Evolutionary conservation across 2,113 vertebrate species (phyloP).

Genomic region (Elephantulus edwardii): DNA sequence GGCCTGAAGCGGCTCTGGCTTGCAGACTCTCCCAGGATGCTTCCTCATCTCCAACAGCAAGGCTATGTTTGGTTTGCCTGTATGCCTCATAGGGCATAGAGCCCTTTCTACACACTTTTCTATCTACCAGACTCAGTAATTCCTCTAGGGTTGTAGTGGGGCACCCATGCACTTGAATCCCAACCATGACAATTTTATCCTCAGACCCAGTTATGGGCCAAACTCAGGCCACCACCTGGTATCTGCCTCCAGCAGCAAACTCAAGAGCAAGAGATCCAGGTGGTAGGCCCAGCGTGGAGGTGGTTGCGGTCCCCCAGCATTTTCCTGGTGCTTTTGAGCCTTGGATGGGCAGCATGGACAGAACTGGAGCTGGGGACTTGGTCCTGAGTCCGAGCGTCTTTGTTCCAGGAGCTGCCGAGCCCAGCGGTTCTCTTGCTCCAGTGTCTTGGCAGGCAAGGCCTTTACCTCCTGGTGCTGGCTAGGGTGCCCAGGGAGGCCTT

Average conservation of each 20-base stretch:
- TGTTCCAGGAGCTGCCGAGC: conserved; percentile 51
- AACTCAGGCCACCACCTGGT: neutral
- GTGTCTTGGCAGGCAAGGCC: neutral
- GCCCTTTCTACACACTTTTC: neutral
- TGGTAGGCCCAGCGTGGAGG: neutral
- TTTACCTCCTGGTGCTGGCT: neutral
- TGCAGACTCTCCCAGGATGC: neutral
- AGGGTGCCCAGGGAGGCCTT: neutral
- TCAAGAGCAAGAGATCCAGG: neutral
- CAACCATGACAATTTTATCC: neutral
- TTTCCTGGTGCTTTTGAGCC: neutral
- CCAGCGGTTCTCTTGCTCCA: neutral
- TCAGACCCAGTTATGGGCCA: neutral
- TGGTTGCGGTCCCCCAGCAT: neutral
- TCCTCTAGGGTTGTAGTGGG: neutral
- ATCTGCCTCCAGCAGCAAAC: neutral
- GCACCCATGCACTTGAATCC: neutral
- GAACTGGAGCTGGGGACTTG: neutral
- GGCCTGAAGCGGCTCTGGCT: neutral
- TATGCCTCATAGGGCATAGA: neutral
- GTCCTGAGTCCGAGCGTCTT: neutral
- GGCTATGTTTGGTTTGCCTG: neutral
- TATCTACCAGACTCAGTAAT: neutral
- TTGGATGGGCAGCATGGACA: neutral
- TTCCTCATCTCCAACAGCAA: neutral